Percentiles rank a stretch among this genome's conserved stretches.
These are phyloP conservation scores for Helicoverpa armigera DNA, from an alignment of 1,140 invertebrate species.

Conservation along the genomic window DNA sequence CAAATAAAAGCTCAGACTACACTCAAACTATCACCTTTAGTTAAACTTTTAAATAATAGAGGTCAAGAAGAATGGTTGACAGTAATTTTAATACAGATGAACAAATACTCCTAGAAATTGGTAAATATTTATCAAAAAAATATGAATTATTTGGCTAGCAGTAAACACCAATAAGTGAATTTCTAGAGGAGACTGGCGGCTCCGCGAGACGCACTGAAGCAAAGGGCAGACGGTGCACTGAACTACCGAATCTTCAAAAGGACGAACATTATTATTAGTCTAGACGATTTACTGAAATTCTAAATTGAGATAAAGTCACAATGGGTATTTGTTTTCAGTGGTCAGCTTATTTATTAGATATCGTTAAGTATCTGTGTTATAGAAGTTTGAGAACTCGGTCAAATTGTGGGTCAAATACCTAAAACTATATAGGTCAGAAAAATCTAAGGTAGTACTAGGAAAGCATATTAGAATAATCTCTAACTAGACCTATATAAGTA, in stretches of 20 bases:
- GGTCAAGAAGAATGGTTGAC: neutral
- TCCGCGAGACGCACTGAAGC: neutral
- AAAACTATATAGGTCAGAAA: too few species aligned
- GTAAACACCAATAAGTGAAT: conserved; percentile 39
- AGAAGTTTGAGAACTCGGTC: neutral
- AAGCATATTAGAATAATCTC: neutral
- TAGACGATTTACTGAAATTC: conserved; percentile 52
- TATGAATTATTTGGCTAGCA: neutral
- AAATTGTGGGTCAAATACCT: too few species aligned
- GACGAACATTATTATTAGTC: conserved; percentile 52
- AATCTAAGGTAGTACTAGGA: neutral
- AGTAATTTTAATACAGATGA: neutral
- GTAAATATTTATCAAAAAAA: conserved; percentile 3
- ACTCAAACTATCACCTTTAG: too few species aligned
- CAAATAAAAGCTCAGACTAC: too few species aligned
- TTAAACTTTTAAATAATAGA: neutral
- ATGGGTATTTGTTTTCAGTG: conserved; percentile 11
- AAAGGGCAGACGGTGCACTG: conserved; percentile 61
- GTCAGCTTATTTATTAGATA: neutral
- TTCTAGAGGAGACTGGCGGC: conserved; percentile 31
- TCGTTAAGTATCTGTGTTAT: neutral
- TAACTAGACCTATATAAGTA: conserved; percentile 1
- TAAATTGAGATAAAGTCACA: conserved; percentile 15
- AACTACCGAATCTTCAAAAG: conserved; percentile 56
- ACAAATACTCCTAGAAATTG: neutral